Conservation (phyloP, 2,113 vertebrate genomes). For the Urocynchramus pylzowi region DNA sequence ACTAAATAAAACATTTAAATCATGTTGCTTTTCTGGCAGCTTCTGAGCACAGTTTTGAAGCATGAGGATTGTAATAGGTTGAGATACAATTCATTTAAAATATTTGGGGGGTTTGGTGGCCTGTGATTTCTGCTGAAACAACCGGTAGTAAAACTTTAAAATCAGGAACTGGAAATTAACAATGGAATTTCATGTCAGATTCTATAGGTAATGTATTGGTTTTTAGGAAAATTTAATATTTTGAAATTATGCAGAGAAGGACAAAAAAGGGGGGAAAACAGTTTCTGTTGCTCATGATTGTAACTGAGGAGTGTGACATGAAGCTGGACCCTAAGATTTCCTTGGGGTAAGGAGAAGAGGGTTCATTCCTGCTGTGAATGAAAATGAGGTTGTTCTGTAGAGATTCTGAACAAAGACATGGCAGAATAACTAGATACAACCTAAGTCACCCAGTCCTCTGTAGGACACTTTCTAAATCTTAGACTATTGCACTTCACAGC, state of each 20-base stretch:
- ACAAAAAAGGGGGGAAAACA: fast-evolving
- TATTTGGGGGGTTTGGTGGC: background rate
- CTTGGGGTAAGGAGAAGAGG: background rate
- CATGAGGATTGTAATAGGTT: background rate
- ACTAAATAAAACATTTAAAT: conserved; percentile 10
- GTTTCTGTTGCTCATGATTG: background rate
- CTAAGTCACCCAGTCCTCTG: background rate
- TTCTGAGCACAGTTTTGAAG: background rate
- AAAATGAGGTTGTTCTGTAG: background rate
- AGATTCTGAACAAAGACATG: background rate
- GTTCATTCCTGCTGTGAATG: background rate
- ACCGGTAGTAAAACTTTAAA: background rate
- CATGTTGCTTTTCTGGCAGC: background rate
- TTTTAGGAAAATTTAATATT: background rate
- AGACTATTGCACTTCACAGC: background rate
- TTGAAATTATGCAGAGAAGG: background rate
- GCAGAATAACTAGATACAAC: background rate
- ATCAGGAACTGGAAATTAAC: background rate
- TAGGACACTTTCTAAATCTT: background rate
- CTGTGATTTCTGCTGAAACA: background rate
- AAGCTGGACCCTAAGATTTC: background rate
- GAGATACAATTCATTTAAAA: background rate
- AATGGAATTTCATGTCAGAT: background rate
- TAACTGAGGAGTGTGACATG: background rate
- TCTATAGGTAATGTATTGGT: background rate